Conservation (phyloP, 2,888 invertebrate genomes). For the Quadroppia sp. region DNA sequence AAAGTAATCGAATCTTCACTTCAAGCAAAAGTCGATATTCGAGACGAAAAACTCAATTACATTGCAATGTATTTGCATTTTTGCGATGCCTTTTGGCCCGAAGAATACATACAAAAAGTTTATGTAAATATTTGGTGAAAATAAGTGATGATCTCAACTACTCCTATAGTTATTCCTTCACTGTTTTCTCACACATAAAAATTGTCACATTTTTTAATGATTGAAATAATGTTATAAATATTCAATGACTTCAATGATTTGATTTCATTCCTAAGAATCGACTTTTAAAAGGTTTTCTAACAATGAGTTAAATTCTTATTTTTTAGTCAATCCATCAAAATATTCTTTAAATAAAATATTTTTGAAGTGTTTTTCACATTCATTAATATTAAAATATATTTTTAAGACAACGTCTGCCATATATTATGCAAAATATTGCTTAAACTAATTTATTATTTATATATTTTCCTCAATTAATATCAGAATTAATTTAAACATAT, state of each 20-base stretch:
- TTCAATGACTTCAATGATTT: conserved; percentile 21
- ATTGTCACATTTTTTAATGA: conserved; percentile 22
- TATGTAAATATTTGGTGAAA: conserved; percentile 29
- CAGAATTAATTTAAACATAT: no score
- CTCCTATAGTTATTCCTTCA: background rate
- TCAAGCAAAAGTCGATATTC: conserved; percentile 17
- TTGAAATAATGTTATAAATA: conserved; percentile 29
- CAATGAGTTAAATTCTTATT: background rate
- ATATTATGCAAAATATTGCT: no score
- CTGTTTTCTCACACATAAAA: conserved; percentile 22
- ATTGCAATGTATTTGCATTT: conserved; percentile 23
- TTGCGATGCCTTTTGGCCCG: background rate
- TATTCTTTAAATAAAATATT: no score
- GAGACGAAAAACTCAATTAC: conserved; percentile 31
- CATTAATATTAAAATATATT: no score
- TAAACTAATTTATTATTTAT: no score
- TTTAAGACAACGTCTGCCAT: no score
- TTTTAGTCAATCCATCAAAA: no score
- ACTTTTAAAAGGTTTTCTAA: background rate
- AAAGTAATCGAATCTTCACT: conserved; percentile 19
- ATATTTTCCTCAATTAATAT: no score
- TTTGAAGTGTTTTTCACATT: no score
- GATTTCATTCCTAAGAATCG: background rate
- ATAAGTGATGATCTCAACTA: conserved; percentile 28
- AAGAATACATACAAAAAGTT: conserved; percentile 30